Percentiles rank a stretch among this genome's conserved stretches.
Conservation (phyloP, 2,113 vertebrate species). For the Oryzias woworae region DNA sequence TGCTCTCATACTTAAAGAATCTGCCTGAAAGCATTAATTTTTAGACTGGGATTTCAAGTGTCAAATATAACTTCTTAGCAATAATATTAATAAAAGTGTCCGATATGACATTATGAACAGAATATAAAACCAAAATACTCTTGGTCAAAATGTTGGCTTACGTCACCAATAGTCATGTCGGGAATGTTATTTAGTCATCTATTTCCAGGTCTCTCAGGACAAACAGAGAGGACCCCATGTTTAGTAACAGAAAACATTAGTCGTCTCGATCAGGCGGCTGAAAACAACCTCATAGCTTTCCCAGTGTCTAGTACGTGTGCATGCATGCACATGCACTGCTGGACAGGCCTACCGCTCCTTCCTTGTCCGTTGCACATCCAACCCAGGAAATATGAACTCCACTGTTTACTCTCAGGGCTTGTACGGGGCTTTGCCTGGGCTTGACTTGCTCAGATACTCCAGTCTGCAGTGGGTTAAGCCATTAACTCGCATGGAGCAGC, state of each 20-base stretch:
- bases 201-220: constrained; percentile 53
- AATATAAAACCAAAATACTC: constrained; percentile 57
- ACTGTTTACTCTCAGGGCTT: constrained; percentile 69
- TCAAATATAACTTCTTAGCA: constrained; percentile 3
- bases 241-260: constrained; percentile 62
- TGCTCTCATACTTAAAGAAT: too few species aligned
- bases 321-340: constrained; percentile 59
- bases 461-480: constrained; percentile 40
- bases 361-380: constrained; percentile 46
- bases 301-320: constrained; percentile 44
- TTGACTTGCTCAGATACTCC: constrained; percentile 59
- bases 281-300: constrained; percentile 55
- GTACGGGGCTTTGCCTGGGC: constrained; percentile 69
- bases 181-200: constrained; percentile 67
- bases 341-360: constrained; percentile 33
- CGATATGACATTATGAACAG: constrained; percentile 34
- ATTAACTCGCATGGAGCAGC: constrained; percentile 35
- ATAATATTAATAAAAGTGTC: background rate
- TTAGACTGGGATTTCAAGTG: background rate
- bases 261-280: constrained; percentile 58
- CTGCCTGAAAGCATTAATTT: background rate
- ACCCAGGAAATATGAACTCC: constrained; percentile 59
- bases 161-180: constrained; percentile 30
- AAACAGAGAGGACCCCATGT: constrained; percentile 58
- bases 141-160: constrained; percentile 34